Base-by-base conservation (phyloP, 2,888 invertebrate genomes). In the Agrypnus murinus region DNA sequence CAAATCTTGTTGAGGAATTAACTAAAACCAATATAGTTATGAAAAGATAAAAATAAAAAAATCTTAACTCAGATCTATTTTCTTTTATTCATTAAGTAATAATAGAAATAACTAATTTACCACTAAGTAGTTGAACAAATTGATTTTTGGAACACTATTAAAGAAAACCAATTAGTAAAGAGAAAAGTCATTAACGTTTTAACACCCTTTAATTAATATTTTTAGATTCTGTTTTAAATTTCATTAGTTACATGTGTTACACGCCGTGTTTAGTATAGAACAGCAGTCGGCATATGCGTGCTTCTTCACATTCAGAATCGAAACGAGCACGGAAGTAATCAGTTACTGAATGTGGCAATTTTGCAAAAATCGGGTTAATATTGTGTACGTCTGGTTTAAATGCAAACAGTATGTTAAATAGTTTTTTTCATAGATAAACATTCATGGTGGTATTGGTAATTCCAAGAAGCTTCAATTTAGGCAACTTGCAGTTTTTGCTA, bases 141-240 rank as follows among this genome's bases (percentile, higher is more conserved):
- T 32, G 38, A 63, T 48, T 63, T 63, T 60, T 31, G 46, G 46
- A 43, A 40, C 45, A 15, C 19, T 31, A 40, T 45, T 50, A 36
- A 34, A 12, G 40, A 53, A 50, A 25, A 53, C 53, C 17, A 50
- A 67, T 60, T 58, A 66, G 60, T 32, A 60, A 25, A 45, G 34
- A 45, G 34, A 46, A 43, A 66, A 48, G 31, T 38, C 40, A 53
- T 53, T 60, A 67, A 45, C 12, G 31, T 67, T 67, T 67, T 50
- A 67, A 48, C 58, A 40, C 60, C 62, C 60, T 60, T 60, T 62
- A 67, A 62, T 62, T 67, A 67, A 62, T 67, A 60, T 43, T 60
- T 50, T 53, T 53, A 38, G n/a, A 3, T 25, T 43, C 48, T 58
- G 34, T 50, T 38, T 40, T 53, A 48, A 53, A 59, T 59, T 17